Evolutionary conservation across 2,888 invertebrate species (phyloP).

Genomic region (Drosophila glabriapex): DNA sequence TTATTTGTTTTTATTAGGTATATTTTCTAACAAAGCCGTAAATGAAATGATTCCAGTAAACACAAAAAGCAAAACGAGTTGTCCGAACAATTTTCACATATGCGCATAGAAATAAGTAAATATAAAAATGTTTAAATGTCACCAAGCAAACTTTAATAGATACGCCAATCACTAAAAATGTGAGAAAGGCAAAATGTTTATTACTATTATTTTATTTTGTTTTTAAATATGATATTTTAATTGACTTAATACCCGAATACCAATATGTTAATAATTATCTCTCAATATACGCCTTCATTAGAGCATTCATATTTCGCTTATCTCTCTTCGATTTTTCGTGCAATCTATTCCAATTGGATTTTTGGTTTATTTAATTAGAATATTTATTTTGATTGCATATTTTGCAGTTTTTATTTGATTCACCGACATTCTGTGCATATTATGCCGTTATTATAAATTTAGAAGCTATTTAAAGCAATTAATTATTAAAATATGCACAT

Average conservation of each 20-base stretch:
- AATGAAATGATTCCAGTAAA: not conserved
- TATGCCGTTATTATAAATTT: not conserved
- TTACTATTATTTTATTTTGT: not conserved
- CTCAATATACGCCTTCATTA: not conserved
- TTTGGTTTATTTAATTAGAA: conserved; percentile 2
- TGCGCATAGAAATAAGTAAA: not conserved
- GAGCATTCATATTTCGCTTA: conserved; percentile 5
- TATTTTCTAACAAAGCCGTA: not conserved
- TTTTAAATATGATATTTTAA: not conserved
- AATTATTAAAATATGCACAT: not conserved
- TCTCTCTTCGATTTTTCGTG: no score
- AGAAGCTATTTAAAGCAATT: not conserved
- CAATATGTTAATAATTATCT: no score
- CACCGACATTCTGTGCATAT: not conserved
- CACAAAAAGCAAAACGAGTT: not conserved
- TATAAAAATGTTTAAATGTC: not conserved
- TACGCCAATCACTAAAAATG: not conserved
- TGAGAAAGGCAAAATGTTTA: not conserved
- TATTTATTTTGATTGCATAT: conserved; percentile 13
- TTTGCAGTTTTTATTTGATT: conserved; percentile 2
- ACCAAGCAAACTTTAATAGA: not conserved
- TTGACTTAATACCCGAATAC: not conserved
- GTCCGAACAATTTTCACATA: not conserved
- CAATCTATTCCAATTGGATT: conserved; percentile 4
- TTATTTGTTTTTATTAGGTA: not conserved